Base-by-base conservation (phyloP, 1,140 invertebrate species). In the Trissolcus basalis region DNA sequence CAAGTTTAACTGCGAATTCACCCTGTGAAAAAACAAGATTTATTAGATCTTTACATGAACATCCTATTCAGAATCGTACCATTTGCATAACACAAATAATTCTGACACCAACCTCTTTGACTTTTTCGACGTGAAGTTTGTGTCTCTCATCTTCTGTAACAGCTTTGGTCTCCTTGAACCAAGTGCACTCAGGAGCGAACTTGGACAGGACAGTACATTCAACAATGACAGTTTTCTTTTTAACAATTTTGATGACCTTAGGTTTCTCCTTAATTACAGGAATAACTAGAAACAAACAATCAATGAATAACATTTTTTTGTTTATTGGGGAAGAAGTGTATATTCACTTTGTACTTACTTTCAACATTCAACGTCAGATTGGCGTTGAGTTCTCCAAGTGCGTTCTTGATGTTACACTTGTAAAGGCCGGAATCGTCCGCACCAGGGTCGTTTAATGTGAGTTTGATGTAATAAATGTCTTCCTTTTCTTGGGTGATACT, bases 371-470 rank as follows among this genome's bases (percentile, higher is more conserved):
- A 91, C 61, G 97, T 97, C 43, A 98, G 90, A 89, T 98, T 98
- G 36, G 97, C 96, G 87, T 98, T 98, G 45, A 97, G 91, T 91
- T 99, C 97, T 75, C 98, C 98, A 83, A 96, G 92, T 74, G 93
- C 90, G 88, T 99, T 99, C 88, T 98, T 98, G 68, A 99, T 97
- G 82, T 97, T 97, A 86, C 97, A 98, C 88, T 99, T 99, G 90
- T 99, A 99, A 33, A 98, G 91, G 39, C 98, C 98, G 78, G 97
- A 97, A 90, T 99, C 97, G 81, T 96, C 94, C 70, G 96, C 92
- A 79, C 94, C 94, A 61, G 97, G 97, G 90, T 98, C 96, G 89
- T 95, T 94, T 8, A 99, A 90, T 86, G 96, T 95, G 61, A 99
- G 87, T 83, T 95, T 93, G 41, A 97, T 96, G 54, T 96, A 94